These are phyloP conservation scores for Ornithoptera priamus DNA, from an alignment of 2,888 invertebrate genomes.

Conservation along the genomic window DNA sequence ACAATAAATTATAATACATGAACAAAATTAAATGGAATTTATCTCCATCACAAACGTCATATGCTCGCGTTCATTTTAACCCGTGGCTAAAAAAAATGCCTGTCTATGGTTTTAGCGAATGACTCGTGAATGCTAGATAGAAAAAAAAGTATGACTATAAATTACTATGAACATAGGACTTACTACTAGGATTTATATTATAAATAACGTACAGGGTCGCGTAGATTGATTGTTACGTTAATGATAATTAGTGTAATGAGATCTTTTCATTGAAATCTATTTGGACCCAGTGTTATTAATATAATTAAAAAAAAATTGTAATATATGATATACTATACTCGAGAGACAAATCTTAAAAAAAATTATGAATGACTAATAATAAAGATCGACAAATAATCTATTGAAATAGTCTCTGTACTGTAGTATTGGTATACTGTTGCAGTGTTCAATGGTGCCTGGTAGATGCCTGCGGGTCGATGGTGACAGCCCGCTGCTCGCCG, in stretches of 20 bases:
- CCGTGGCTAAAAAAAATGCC: no score
- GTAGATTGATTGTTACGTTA: not conserved
- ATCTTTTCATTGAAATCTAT: constrained; percentile 12
- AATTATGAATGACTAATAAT: not conserved
- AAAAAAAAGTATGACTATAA: no score
- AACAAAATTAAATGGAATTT: no score
- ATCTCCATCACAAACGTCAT: no score
- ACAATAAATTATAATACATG: no score
- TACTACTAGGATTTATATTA: no score
- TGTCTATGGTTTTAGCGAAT: no score
- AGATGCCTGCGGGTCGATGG: constrained; percentile 52
- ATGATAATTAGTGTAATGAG: constrained; percentile 10
- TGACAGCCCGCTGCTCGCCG: constrained; percentile 58
- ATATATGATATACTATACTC: not conserved
- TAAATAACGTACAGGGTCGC: constrained; percentile 5
- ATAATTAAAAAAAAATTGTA: not conserved
- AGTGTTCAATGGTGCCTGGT: constrained; percentile 1
- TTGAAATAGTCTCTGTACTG: not conserved
- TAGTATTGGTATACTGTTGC: no score
- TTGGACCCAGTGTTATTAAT: constrained; percentile 21
- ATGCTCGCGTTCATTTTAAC: no score
- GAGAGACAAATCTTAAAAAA: not conserved
- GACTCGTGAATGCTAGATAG: no score
- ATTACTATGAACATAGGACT: no score
- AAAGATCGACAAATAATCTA: not conserved